Evolutionary conservation across 2,797 vertebrate genomes (phyloP).

Genomic region (Carapus acus): DNA sequence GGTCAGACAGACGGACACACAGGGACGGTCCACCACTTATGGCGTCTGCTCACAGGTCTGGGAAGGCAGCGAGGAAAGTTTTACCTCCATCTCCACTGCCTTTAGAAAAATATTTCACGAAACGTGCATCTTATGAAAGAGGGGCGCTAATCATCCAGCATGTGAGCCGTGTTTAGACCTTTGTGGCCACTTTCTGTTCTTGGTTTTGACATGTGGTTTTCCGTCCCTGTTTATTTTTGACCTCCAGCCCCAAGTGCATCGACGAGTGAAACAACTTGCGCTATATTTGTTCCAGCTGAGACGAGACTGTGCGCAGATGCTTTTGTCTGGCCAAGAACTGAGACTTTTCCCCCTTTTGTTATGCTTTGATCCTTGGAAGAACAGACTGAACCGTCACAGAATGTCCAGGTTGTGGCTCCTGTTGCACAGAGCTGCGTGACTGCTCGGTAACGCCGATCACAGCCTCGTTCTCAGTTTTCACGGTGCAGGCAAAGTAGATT

Average conservation of each 20-base stretch:
- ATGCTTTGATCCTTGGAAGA: background rate
- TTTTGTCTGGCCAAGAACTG: too few species aligned
- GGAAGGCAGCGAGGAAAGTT: conserved; percentile 22
- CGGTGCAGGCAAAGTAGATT: conserved; percentile 57
- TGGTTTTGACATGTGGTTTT: too few species aligned
- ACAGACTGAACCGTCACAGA: background rate
- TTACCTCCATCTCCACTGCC: background rate
- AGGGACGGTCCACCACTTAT: conserved; percentile 27
- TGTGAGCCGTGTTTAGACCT: background rate
- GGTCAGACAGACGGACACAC: conserved; percentile 43
- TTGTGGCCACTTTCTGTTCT: too few species aligned
- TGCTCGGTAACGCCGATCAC: conserved; percentile 5
- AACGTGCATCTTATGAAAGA: background rate
- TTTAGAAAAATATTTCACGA: background rate
- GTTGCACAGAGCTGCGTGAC: too few species aligned
- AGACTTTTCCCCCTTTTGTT: background rate
- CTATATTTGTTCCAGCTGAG: too few species aligned
- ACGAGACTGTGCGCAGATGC: too few species aligned
- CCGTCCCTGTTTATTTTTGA: too few species aligned
- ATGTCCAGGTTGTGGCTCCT: too few species aligned
- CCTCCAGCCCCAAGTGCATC: too few species aligned
- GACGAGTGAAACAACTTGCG: too few species aligned
- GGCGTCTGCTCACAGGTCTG: conserved; percentile 25
- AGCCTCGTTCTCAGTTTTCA: conserved; percentile 19
- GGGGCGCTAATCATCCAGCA: background rate